A percentile compares a stretch with the other conserved stretches of the same genome.
Evolutionary conservation across 2,888 invertebrate species (phyloP).

Genomic region (Orthosia gracilis): DNA sequence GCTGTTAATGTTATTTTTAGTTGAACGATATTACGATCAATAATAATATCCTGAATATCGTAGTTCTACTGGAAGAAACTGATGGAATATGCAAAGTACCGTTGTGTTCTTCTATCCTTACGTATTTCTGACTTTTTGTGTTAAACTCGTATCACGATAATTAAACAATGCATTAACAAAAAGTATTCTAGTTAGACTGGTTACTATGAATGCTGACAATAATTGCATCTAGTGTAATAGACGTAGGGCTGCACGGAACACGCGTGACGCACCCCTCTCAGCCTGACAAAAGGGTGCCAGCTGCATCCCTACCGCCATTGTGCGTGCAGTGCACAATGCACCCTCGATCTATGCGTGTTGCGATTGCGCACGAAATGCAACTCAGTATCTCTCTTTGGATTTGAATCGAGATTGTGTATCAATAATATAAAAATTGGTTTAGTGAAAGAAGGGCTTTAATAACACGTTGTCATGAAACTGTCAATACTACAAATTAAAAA

Average conservation of each 20-base stretch:
- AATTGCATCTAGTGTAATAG: constrained; percentile 42
- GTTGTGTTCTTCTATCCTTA: neutral
- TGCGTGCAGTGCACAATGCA: constrained; percentile 60
- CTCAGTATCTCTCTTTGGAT: constrained; percentile 22
- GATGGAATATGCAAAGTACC: neutral
- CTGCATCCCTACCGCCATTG: constrained; percentile 73
- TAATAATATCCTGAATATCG: neutral
- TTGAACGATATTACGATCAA: too few relatives aligned
- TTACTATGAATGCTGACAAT: constrained; percentile 40
- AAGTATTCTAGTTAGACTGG: constrained; percentile 38
- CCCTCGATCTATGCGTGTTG: constrained; percentile 73
- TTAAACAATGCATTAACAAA: constrained; percentile 21
- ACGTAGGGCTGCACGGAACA: constrained; percentile 47
- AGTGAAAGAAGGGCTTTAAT: neutral
- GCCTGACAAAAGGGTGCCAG: constrained; percentile 69
- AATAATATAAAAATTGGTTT: neutral
- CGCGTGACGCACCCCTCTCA: constrained; percentile 55
- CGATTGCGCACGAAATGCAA: constrained; percentile 52
- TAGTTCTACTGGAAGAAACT: neutral
- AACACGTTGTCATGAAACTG: neutral
- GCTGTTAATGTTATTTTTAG: too few relatives aligned
- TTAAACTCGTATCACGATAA: constrained; percentile 32
- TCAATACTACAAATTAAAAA: neutral
- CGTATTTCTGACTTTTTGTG: neutral
- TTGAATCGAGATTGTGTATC: neutral